Conservation (phyloP, 2,113 vertebrate genomes). For the Heterochromis multidens region DNA sequence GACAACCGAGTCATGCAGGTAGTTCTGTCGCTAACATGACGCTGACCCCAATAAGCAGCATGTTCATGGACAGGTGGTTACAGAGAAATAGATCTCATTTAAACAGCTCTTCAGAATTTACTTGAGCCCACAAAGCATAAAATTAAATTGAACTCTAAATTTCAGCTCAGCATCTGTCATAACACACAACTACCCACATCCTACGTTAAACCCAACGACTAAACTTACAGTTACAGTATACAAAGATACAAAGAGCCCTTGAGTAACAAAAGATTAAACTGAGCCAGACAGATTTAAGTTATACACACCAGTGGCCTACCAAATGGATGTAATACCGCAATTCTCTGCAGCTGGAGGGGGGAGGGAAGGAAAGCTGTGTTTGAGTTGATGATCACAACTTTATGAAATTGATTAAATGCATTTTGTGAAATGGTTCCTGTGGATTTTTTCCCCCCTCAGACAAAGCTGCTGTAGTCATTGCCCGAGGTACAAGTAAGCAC, state of each 20-base stretch:
- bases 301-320: background rate
- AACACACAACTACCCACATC: background rate
- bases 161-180: background rate
- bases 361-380: background rate
- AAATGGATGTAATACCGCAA: background rate
- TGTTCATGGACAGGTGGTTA: background rate
- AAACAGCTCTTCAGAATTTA: background rate
- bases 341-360: background rate
- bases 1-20: background rate
- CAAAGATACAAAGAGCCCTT: background rate
- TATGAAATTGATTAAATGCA: conserved; percentile 30
- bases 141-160: background rate
- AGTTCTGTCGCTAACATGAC: background rate
- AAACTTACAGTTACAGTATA: background rate
- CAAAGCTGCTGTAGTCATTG: background rate
- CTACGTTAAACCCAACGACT: background rate
- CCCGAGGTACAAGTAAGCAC: background rate
- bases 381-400: conserved; percentile 4
- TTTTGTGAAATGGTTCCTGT: conserved; percentile 14
- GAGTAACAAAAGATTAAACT: background rate
- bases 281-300: background rate
- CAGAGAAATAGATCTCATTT: background rate
- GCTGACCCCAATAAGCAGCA: background rate
- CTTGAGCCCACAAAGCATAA: background rate
- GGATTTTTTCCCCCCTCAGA: background rate